These are phyloP conservation scores for Drosophila athabasca DNA, from an alignment of 1,140 invertebrate species.

Conservation along the genomic window DNA sequence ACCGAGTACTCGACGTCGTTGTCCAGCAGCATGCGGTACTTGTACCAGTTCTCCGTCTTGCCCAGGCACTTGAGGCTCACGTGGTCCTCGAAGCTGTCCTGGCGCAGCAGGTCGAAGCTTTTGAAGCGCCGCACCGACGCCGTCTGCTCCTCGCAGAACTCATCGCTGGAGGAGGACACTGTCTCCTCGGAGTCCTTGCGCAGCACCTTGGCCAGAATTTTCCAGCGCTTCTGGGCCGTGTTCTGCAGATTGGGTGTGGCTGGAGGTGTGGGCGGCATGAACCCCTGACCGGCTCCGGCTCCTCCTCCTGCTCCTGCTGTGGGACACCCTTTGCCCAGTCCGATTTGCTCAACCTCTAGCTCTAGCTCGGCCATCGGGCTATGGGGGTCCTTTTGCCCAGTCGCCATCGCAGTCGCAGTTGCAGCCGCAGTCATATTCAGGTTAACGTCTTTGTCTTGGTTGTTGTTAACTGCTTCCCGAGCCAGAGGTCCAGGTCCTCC, in stretches of 20 bases:
- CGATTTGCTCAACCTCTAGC: slow-evolving; percentile 48
- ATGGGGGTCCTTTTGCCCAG: neutral
- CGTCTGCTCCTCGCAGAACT: slow-evolving; percentile 69
- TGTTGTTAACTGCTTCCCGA: slow-evolving; percentile 25
- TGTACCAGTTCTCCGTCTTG: slow-evolving; percentile 84
- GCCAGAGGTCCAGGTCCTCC: neutral
- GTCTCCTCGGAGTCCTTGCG: slow-evolving; percentile 84
- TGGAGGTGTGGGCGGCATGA: slow-evolving; percentile 78
- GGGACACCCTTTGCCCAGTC: slow-evolving; percentile 23
- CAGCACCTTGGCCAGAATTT: slow-evolving; percentile 88
- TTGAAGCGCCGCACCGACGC: slow-evolving; percentile 82
- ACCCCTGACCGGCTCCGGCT: slow-evolving; percentile 5
- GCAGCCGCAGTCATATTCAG: slow-evolving; percentile 19
- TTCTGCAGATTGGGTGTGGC: slow-evolving; percentile 71
- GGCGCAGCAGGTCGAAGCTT: slow-evolving; percentile 77
- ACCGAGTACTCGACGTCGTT: slow-evolving; percentile 84
- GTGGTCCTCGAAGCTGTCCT: slow-evolving; percentile 80
- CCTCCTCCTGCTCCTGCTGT: neutral
- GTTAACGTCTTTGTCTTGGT: slow-evolving; percentile 43
- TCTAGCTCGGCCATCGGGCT: slow-evolving; percentile 42
- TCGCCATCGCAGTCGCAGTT: too few relatives aligned
- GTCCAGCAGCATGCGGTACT: slow-evolving; percentile 85
- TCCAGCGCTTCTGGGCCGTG: slow-evolving; percentile 88
- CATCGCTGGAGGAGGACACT: slow-evolving; percentile 70
- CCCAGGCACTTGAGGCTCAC: slow-evolving; percentile 74